Evolutionary conservation across 2,797 vertebrate genomes (phyloP), one percentile per base, ranked within the genome.

Genomic region (Eulemur mongoz): DNA sequence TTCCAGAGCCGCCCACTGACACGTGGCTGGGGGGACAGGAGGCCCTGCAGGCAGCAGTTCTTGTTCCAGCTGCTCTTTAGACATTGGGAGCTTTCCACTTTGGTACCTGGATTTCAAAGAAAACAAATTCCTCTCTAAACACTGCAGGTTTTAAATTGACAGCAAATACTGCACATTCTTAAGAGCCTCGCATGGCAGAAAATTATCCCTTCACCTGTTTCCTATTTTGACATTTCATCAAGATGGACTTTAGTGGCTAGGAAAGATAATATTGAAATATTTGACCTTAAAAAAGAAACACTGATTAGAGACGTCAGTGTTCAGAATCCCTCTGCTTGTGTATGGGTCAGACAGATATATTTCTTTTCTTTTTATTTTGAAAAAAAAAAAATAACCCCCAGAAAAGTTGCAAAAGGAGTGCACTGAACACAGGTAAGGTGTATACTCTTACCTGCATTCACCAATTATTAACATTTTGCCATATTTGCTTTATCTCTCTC

Each of bases 191-290:
- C 59, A 23, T 18, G 13, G 40, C 75, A 59, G 95, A 67, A 96
- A 96, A 96, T 95, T 63, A 73, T n/a, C 84, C 52, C 35, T 95
- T 93, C 18, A 32, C 81, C 63, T 45, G 38, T 78, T 95, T 95
- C 78, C 84, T 89, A 43, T 93, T 91, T 87, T 85, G 80, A 92
- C 48, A 83, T 95, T 97, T 96, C 93, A 92, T 94, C 87, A 93
- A 92, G 94, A 75, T 75, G 92, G 73, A 96, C 97, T 93, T 96
- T 43, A 78, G 89, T 96, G 78, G 35, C 57, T 70, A 78, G 69
- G 32, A 86, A 93, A 96, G 61, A 88, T 63, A 70, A 88, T 65
- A 76, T 61, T 94, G 72, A 78, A 67, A 78, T 83, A 61, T 75
- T 73, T 96, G 73, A 89, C 15, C 88, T 96, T 91, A n/a, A 32